Conservation (phyloP, 2,797 vertebrate species). For the Phyllotis vaccarum region DNA sequence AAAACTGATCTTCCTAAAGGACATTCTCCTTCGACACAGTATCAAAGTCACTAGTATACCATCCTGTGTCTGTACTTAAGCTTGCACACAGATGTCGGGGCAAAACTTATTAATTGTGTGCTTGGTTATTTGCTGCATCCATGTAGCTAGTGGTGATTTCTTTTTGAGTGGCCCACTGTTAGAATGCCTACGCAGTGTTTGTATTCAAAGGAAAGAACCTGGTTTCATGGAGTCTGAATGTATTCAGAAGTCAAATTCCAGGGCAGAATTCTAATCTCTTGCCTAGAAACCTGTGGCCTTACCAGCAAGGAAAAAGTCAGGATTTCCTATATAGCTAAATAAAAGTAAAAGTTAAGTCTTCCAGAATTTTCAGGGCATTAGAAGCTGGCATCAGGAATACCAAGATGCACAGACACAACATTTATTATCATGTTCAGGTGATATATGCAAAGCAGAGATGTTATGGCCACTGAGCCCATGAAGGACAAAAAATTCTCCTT, state of each 20-base stretch:
- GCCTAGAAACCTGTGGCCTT: background rate
- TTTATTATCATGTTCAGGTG: background rate
- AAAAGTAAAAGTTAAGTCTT: constrained; percentile 35
- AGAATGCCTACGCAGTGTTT: background rate
- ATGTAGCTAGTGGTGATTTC: background rate
- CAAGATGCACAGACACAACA: background rate
- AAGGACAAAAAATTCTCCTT: constrained; percentile 13
- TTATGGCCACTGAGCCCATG: background rate
- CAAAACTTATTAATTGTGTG: background rate
- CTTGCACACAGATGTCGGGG: background rate
- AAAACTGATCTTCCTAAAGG: background rate
- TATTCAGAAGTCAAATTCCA: background rate
- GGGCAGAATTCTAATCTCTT: background rate
- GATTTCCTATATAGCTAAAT: background rate
- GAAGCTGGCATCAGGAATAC: background rate
- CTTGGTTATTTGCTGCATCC: background rate
- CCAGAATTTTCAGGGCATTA: background rate
- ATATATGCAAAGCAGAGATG: background rate
- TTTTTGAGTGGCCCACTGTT: background rate
- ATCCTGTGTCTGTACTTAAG: background rate
- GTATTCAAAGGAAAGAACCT: background rate
- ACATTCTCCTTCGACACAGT: background rate
- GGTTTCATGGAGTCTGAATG: background rate
- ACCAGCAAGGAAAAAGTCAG: background rate
- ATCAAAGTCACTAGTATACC: background rate